Conservation (phyloP, 2,113 vertebrate species). For the Callaeas wilsoni region DNA sequence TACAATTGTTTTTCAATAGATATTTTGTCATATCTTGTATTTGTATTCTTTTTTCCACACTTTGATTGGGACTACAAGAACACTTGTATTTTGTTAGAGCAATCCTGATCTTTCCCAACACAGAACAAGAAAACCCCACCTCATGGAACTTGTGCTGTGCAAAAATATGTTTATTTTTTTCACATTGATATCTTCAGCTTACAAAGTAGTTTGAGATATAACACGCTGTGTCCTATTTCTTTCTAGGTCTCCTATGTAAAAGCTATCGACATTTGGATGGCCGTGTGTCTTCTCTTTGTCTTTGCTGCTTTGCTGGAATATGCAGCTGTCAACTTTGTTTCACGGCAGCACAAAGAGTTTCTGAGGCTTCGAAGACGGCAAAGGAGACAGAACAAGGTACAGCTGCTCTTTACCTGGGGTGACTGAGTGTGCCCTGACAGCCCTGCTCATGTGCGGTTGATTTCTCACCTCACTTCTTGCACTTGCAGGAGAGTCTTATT, state of each 20-base stretch:
- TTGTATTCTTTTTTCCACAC: neutral
- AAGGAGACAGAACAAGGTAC: conserved; percentile 89
- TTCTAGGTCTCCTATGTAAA: conserved; percentile 96
- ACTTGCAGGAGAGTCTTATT: neutral
- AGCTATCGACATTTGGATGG: conserved; percentile 99
- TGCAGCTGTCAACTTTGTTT: conserved; percentile 98
- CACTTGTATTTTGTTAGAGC: neutral
- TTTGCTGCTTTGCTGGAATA: conserved; percentile 97
- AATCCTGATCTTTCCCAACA: neutral
- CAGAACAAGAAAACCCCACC: neutral
- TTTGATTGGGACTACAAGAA: neutral
- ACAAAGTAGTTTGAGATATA: neutral
- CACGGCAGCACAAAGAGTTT: conserved; percentile 98
- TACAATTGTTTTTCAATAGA: neutral
- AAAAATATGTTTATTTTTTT: neutral
- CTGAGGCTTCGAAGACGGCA: conserved; percentile 91
- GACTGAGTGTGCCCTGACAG: neutral
- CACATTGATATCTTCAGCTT: neutral
- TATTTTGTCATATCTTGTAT: neutral
- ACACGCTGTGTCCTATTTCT: neutral
- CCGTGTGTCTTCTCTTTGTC: conserved; percentile 97
- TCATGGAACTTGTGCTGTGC: neutral
- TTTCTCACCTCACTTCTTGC: neutral
- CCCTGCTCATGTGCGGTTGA: neutral
- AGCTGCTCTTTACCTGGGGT: neutral